Conservation (phyloP, 2,797 vertebrate genomes). For the Anisognathus igniventris region DNA sequence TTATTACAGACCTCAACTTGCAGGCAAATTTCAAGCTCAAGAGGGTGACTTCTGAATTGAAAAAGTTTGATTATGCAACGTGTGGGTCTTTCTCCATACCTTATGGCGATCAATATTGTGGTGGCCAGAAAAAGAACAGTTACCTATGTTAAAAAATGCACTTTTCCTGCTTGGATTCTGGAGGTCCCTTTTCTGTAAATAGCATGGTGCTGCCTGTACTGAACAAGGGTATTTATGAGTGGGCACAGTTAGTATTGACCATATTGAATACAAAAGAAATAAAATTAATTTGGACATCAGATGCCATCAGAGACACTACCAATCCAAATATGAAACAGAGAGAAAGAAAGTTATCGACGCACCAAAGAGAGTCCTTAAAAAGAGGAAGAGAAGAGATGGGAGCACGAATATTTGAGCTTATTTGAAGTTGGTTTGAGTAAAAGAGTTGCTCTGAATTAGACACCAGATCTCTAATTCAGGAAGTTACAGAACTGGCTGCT, state of each 20-base stretch:
- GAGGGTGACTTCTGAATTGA: background rate
- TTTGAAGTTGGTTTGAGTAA: background rate
- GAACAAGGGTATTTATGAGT: background rate
- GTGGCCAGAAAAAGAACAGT: background rate
- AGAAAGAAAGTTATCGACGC: background rate
- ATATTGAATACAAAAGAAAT: background rate
- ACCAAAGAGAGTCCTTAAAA: background rate
- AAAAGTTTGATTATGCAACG: fast-evolving
- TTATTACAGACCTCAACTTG: background rate
- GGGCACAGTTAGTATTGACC: background rate
- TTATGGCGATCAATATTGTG: background rate
- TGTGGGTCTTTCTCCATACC: background rate
- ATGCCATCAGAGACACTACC: background rate
- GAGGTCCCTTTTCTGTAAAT: background rate
- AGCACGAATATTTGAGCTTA: background rate
- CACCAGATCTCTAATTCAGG: background rate
- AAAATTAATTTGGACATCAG: background rate
- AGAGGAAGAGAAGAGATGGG: background rate
- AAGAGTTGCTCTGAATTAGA: background rate
- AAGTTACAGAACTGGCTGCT: background rate
- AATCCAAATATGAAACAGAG: background rate
- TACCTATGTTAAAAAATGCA: background rate
- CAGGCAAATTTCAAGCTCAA: background rate
- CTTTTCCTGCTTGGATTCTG: background rate
- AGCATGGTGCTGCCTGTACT: background rate